Percentiles rank a stretch among this genome's conserved stretches.
phyloP scores from a whole-genome alignment of 1,140 invertebrate species.

The Drosophila carrolli region DNA sequence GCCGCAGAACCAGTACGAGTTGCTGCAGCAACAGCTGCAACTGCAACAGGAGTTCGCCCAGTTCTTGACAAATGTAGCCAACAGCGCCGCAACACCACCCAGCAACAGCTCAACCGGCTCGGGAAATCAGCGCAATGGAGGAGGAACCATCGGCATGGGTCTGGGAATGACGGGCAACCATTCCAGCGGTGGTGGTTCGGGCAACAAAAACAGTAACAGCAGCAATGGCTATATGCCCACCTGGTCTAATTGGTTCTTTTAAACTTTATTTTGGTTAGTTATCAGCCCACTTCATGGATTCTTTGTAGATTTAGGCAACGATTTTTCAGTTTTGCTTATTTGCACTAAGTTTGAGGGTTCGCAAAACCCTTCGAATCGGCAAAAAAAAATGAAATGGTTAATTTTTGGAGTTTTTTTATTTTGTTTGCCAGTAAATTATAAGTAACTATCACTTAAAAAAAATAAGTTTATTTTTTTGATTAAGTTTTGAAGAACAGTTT shows the following conservation, averaged over 20 bases:
- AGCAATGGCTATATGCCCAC: constrained; percentile 58
- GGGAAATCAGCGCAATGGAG: constrained; percentile 25
- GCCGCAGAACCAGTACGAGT: constrained; percentile 78
- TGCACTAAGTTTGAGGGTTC: neutral
- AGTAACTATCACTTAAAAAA: neutral
- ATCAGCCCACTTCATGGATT: constrained; percentile 4
- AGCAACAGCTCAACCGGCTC: constrained; percentile 26
- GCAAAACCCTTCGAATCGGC: no score
- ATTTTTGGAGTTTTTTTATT: constrained; percentile 14
- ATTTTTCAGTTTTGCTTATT: constrained; percentile 2
- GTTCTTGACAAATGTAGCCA: constrained; percentile 78
- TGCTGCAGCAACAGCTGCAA: constrained; percentile 77
- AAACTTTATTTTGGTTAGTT: constrained; percentile 27
- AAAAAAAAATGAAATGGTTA: constrained; percentile 3
- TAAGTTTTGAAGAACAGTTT: constrained; percentile 6
- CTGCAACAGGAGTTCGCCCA: constrained; percentile 81
- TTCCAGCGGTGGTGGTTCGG: constrained; percentile 3
- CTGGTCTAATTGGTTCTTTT: constrained; percentile 82
- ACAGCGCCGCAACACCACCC: constrained; percentile 48
- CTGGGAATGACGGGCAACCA: constrained; percentile 16
- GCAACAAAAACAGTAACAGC: constrained; percentile 37
- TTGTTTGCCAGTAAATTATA: constrained; percentile 5
- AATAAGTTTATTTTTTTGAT: constrained; percentile 6
- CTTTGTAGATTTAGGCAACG: neutral
- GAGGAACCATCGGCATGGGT: constrained; percentile 17